Evolutionary conservation across 2,113 vertebrate genomes (phyloP).

Genomic region (Chrysemys picta): DNA sequence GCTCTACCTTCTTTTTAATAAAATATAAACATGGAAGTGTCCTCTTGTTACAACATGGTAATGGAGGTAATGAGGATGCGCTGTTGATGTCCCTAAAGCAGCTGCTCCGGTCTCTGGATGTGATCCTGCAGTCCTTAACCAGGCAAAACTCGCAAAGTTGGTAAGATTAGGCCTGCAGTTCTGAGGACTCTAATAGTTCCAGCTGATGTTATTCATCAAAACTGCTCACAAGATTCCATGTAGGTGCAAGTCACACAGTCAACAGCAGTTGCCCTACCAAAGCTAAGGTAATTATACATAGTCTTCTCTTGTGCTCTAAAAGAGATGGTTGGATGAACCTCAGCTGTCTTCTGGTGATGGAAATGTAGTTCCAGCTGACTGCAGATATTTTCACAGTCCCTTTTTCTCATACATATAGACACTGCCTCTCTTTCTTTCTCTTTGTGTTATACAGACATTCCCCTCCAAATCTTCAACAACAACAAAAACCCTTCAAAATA

Average conservation of each 20-base stretch:
- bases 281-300: background rate
- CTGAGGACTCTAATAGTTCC: background rate
- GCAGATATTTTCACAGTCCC: slow-evolving; percentile 25
- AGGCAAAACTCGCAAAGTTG: background rate
- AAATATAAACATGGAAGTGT: background rate
- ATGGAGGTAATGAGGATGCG: background rate
- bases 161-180: background rate
- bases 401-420: background rate
- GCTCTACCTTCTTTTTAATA: no score
- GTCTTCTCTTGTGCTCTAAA: background rate
- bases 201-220: background rate
- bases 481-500: background rate
- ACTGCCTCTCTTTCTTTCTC: background rate
- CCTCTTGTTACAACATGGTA: background rate
- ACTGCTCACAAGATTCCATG: background rate
- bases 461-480: background rate
- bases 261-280: background rate
- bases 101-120: background rate
- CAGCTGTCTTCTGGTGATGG: background rate
- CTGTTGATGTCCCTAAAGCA: background rate
- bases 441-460: background rate
- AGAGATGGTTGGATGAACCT: background rate
- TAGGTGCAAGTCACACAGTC: background rate
- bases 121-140: background rate
- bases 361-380: background rate